Base-by-base conservation (phyloP, 2,797 vertebrate genomes). In the Sebastes glaucus region DNA sequence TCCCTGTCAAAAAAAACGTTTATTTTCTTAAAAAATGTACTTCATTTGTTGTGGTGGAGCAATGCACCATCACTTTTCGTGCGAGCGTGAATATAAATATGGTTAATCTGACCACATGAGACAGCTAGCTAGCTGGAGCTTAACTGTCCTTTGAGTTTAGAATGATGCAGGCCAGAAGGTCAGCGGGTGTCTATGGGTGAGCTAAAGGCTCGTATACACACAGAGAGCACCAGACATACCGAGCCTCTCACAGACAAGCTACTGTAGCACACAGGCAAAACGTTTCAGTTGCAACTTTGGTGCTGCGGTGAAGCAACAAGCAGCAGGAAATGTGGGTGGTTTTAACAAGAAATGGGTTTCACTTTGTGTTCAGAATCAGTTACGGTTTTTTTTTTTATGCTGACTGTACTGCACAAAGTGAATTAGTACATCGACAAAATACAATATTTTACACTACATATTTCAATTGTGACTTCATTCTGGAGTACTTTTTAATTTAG, bases 321-420 rank as follows among this genome's bases (percentile, higher is more conserved):
- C 89, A 93, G 93, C 96, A 96, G 97, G 97, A 98, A 98, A 95
- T 94, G 97, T 96, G 94, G 96, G 96, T 89, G 96, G 96, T 94
- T 96, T 96, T 97, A 95, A 96, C 95, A 96, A 96, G 93, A 96
- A 96, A 92, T 87, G 83, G 90, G 86, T 96, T 95, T 94, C 92
- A 82, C 87, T 93, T 94, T 94, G 89, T 93, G 69, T 93, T 93
- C 88, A 86, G 73, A 81, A 93, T 92, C 91, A 93, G 90, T 89
- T 93, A 85, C 67, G 80, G 82, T 84, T 89, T 89, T 85, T 86
- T 89, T 89, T 89, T 88, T 77, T 22, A 85, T 89, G 92, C 90
- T 92, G 83, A 91, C 82, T 90, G 76, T 81, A 78, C 77, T 78
- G 88, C 80, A 90, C 71, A 74, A 87, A 76, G 79, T 78, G 56